Evolutionary conservation across 2,888 invertebrate species (phyloP).

Genomic region (Heliothis peltigera): DNA sequence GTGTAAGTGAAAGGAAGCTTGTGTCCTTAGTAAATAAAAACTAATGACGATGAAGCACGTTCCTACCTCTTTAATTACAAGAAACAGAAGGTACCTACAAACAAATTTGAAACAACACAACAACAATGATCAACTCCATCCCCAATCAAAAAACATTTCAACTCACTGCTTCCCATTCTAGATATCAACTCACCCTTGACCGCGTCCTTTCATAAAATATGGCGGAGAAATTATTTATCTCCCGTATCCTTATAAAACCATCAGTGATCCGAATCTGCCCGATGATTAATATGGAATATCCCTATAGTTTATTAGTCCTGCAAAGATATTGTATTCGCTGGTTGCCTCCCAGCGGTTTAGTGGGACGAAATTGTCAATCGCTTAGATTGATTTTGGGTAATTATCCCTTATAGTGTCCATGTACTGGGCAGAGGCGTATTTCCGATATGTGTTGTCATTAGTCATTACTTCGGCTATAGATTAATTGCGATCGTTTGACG

Average conservation of each 20-base stretch:
- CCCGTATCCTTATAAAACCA: conserved; percentile 31
- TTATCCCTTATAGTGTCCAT: conserved; percentile 37
- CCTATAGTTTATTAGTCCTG: conserved; percentile 41
- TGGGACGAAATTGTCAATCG: conserved; percentile 47
- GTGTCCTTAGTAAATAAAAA: no score
- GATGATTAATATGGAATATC: conserved; percentile 53
- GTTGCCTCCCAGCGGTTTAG: conserved; percentile 36
- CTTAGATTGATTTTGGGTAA: conserved; percentile 50
- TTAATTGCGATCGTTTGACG: conserved; percentile 43
- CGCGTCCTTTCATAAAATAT: conserved; percentile 49
- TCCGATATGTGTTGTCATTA: conserved; percentile 43
- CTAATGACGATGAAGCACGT: no score
- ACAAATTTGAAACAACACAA: neutral
- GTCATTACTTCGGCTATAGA: conserved; percentile 37
- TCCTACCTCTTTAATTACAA: no score
- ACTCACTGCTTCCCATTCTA: conserved; percentile 8
- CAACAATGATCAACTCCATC: conserved; percentile 3
- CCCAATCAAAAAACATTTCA: conserved; percentile 17
- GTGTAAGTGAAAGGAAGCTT: no score
- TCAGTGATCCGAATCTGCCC: conserved; percentile 45
- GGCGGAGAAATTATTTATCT: conserved; percentile 54
- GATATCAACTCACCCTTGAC: conserved; percentile 23
- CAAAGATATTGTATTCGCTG: conserved; percentile 47
- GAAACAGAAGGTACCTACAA: neutral
- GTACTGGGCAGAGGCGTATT: conserved; percentile 30